Evolutionary conservation across 1,140 invertebrate species (phyloP), one percentile per base, ranked within the genome.

Genomic region (Nomia melanderi): DNA sequence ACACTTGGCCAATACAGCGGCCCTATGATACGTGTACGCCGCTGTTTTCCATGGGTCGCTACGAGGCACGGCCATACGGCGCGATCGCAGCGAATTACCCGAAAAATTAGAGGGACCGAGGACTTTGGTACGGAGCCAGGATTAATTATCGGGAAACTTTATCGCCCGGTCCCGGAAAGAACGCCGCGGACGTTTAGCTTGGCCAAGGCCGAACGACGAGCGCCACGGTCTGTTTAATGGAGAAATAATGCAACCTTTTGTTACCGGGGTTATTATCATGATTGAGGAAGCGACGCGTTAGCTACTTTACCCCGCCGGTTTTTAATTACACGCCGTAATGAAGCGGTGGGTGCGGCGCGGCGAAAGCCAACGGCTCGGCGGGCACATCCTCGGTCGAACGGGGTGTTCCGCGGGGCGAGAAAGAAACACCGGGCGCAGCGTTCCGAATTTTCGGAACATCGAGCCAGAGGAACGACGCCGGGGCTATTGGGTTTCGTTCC

Each of bases 91-190:
- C 33, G 20, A 11, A 6, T 62, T 62, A 25, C 23, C 4, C 33
- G 31, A 62, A 65, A 50, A 69, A 76, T 76, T 50, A 47, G 39
- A n/a, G 20, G 3, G 36, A n/a, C 54, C 39, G 20, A 17, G 53
- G 23, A 41, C 69, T 50, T 76, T 76, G 73, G 73, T 8, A 47
- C 12, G 39, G 12, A 31, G 73, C 73, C 73, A 69, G 41, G 54
- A 69, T 69, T 76, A 76, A 76, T 76, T 76, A 76, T 69, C 54
- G 65, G 25, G 65, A 75, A 67, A 75, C 72, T 57, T 75, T 75
- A 75, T 67, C 36, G 64, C 9, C 63, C n/a, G 41, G 62, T 11
- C 1, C n/a, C 12, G 63, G 72, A 66, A 67, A 67, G 72, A 75
- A 67, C 27, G 3, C 57, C 64, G 17, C 53, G 7, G 63, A 75